Evolutionary conservation across 2,888 invertebrate species (phyloP).

Genomic region (Nemotelus nigrinus): DNA sequence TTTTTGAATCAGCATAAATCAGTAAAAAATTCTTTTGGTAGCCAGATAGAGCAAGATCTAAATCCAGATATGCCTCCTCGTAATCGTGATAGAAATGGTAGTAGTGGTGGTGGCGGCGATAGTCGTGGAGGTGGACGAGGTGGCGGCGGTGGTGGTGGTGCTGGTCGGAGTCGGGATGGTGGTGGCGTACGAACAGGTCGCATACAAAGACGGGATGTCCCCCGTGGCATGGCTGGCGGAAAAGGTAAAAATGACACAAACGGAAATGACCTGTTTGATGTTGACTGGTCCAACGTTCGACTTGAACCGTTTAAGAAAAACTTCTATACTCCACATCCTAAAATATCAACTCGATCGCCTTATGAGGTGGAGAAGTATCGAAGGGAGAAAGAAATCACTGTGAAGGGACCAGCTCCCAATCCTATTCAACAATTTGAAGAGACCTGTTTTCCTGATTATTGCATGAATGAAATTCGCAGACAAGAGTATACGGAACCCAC

Average conservation of each 20-base stretch:
- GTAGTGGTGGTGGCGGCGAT: slow-evolving; percentile 49
- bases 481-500: slow-evolving; percentile 81
- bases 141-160: slow-evolving; percentile 53
- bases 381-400: slow-evolving; percentile 75
- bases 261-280: slow-evolving; percentile 67
- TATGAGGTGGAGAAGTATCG: slow-evolving; percentile 77
- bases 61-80: slow-evolving; percentile 48
- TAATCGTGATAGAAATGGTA: slow-evolving; percentile 47
- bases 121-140: slow-evolving; percentile 42
- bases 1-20: neutral
- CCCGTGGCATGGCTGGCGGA: slow-evolving; percentile 33
- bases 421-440: slow-evolving; percentile 84
- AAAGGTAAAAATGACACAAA: slow-evolving; percentile 58
- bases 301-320: slow-evolving; percentile 81
- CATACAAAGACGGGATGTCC: slow-evolving; percentile 69
- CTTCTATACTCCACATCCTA: slow-evolving; percentile 80
- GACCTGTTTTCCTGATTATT: slow-evolving; percentile 80
- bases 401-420: slow-evolving; percentile 78
- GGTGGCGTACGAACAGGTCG: slow-evolving; percentile 65
- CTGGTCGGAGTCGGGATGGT: slow-evolving; percentile 39
- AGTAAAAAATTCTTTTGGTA: neutral
- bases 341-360: slow-evolving; percentile 70
- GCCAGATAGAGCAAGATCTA: neutral
- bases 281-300: slow-evolving; percentile 68
- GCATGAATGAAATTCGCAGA: slow-evolving; percentile 71